phyloP scores from a whole-genome alignment of 2,888 invertebrate species.

The Fragum whitleyi region DNA sequence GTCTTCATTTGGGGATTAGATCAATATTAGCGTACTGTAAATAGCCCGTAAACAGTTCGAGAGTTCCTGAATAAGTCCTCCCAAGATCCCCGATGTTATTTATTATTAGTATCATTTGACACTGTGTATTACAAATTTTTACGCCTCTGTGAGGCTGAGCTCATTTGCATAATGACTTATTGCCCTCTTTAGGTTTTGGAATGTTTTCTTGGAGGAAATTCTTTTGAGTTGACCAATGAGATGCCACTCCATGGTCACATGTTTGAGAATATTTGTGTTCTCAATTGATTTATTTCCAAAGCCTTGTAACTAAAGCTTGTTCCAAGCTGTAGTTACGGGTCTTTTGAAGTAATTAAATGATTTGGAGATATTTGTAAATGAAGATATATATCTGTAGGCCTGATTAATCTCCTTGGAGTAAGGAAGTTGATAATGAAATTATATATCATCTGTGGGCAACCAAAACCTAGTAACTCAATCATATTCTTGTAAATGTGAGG shows the following conservation, averaged over 20 bases:
- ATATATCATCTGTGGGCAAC: no score
- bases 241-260: neutral
- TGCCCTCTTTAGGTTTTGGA: neutral
- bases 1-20: conserved; percentile 1
- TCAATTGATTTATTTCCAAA: no score
- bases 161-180: conserved; percentile 11
- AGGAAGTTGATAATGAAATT: neutral
- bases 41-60: neutral
- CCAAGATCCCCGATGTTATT: neutral
- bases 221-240: neutral
- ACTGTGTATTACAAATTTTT: neutral
- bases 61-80: neutral
- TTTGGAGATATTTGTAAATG: neutral
- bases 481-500: no score
- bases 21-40: neutral
- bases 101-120: conserved; percentile 9
- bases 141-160: neutral
- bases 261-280: neutral
- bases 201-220: neutral
- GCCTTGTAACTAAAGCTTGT: no score
- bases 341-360: no score
- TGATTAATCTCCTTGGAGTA: neutral
- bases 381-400: conserved; percentile 1
- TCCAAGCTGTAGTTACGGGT: no score
- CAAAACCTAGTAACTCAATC: no score